Percentiles rank a stretch among this genome's conserved stretches.
Evolutionary conservation across 2,888 invertebrate species (phyloP).

Genomic region (Acrobasis repandana): DNA sequence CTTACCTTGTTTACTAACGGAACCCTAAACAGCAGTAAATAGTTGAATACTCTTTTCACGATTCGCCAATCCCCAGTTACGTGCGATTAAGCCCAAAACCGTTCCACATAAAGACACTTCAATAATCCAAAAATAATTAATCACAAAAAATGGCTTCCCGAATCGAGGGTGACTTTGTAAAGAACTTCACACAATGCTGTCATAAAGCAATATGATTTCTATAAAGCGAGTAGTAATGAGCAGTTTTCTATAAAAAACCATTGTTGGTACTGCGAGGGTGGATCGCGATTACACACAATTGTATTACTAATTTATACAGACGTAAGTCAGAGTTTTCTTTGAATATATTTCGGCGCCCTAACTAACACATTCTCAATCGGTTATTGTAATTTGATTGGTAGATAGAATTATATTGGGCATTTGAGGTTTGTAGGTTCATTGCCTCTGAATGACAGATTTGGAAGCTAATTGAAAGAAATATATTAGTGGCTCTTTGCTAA

Average conservation of each 20-base stretch:
- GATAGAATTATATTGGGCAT: constrained; percentile 7
- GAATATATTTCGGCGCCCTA: not conserved
- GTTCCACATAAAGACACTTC: constrained; percentile 5
- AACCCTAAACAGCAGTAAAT: no score
- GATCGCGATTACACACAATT: not conserved
- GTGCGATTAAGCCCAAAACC: constrained; percentile 1
- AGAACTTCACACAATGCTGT: constrained; percentile 15
- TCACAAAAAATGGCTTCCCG: constrained; percentile 15
- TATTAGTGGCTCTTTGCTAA: no score
- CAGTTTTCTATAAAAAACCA: constrained; percentile 18
- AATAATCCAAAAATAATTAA: constrained; percentile 16
- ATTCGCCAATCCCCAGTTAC: not conserved
- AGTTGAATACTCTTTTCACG: not conserved
- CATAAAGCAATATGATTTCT: constrained; percentile 19
- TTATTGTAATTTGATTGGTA: constrained; percentile 18
- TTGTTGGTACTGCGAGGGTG: constrained; percentile 10
- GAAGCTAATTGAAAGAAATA: not conserved
- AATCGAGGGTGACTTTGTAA: not conserved
- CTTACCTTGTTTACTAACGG: no score
- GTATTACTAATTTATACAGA: not conserved
- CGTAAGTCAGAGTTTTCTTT: not conserved
- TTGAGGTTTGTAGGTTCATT: constrained; percentile 4
- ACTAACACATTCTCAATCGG: constrained; percentile 12
- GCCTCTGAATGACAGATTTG: constrained; percentile 1
- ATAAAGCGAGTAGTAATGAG: constrained; percentile 18